A percentile compares a stretch with the other conserved stretches of the same genome.
Conservation (phyloP, 1,140 invertebrate species). For the Atta cephalotes region DNA sequence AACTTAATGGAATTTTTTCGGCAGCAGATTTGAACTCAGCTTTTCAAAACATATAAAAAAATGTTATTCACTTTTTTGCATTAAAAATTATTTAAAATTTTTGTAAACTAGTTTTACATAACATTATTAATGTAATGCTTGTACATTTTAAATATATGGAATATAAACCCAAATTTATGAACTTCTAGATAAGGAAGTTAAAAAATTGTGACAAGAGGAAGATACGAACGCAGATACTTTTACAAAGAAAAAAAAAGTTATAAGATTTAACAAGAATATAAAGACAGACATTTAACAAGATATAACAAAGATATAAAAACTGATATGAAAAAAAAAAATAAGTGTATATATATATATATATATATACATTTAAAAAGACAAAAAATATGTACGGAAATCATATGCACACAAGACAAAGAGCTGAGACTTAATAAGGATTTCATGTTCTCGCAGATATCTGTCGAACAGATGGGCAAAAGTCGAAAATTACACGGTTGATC, state of each 20-base stretch:
- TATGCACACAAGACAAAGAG: slow-evolving; percentile 1
- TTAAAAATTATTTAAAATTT: too few relatives aligned
- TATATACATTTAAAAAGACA: not conserved
- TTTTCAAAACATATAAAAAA: too few relatives aligned
- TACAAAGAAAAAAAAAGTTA: not conserved
- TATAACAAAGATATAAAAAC: not conserved
- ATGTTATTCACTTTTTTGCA: too few relatives aligned
- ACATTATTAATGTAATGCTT: not conserved
- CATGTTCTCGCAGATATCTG: not conserved
- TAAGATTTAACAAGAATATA: too few relatives aligned
- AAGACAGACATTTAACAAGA: not conserved
- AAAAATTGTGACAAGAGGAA: not conserved
- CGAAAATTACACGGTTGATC: slow-evolving; percentile 53
- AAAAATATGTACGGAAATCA: not conserved
- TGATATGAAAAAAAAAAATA: not conserved
- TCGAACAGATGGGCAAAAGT: slow-evolving; percentile 13
- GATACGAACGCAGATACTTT: too few relatives aligned
- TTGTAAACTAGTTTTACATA: not conserved
- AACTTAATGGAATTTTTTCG: too few relatives aligned
- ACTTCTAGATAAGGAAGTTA: not conserved
- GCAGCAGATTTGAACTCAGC: too few relatives aligned
- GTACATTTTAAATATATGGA: not conserved
- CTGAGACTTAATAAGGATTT: not conserved
- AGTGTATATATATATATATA: too few relatives aligned
- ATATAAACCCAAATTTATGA: slow-evolving; percentile 13